Percentiles rank a stretch among this genome's conserved stretches.
phyloP scores from a whole-genome alignment of 2,113 vertebrate genomes.

The Leuciscus idus region DNA sequence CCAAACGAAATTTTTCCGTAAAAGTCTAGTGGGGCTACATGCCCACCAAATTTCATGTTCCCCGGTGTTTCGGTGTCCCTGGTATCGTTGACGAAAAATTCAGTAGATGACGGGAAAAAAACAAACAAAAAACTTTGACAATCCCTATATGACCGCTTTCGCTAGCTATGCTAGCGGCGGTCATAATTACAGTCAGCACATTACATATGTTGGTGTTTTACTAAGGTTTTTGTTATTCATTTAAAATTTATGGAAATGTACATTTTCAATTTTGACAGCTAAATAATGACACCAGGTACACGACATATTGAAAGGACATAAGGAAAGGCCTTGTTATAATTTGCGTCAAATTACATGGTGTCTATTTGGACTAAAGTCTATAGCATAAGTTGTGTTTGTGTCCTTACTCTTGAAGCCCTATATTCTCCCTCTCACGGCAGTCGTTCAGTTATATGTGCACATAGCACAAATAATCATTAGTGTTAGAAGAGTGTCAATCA shows the following conservation, averaged over 20 bases:
- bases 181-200: not conserved
- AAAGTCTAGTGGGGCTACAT: too few species aligned
- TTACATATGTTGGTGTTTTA: not conserved
- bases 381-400: constrained; percentile 27
- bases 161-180: too few species aligned
- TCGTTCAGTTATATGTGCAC: not conserved
- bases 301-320: not conserved
- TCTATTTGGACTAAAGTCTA: not conserved
- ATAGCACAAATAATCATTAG: constrained; percentile 31
- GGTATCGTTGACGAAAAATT: too few species aligned
- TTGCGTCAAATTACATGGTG: not conserved
- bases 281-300: not conserved
- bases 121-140: too few species aligned
- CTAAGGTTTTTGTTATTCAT: not conserved
- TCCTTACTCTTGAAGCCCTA: constrained; percentile 25
- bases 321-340: not conserved
- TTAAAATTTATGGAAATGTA: not conserved
- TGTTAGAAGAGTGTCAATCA: constrained; percentile 31
- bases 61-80: too few species aligned
- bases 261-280: not conserved
- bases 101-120: too few species aligned
- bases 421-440: not conserved
- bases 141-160: too few species aligned
- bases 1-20: too few species aligned
- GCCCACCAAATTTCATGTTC: too few species aligned